A percentile compares a stretch with the other conserved stretches of the same genome.
phyloP scores from a whole-genome alignment of 1,140 invertebrate genomes.

The Drosophila elegans region DNA sequence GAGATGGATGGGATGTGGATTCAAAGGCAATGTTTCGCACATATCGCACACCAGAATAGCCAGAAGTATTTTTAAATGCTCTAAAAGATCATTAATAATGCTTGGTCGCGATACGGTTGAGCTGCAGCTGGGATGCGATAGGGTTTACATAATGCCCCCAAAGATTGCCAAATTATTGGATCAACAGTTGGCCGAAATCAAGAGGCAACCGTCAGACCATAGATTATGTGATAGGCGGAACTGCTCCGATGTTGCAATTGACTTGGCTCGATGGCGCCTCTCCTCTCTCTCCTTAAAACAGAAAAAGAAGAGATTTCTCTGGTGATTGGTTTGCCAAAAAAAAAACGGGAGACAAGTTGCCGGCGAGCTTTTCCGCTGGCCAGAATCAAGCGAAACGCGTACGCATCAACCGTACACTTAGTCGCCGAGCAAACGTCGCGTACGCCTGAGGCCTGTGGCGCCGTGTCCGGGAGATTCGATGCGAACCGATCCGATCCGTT shows the following conservation, averaged over 20 bases:
- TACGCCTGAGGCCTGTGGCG: conserved; percentile 61
- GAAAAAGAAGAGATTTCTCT: conserved; percentile 1
- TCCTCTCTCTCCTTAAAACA: conserved; percentile 19
- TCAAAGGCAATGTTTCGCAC: conserved; percentile 50
- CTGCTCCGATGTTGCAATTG: conserved; percentile 49
- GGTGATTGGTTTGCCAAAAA: conserved; percentile 40
- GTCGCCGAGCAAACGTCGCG: conserved; percentile 70
- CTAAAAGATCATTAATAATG: conserved; percentile 77
- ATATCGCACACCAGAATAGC: conserved; percentile 54
- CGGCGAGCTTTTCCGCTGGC: conserved; percentile 61
- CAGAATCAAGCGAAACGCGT: conserved; percentile 26
- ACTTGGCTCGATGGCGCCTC: conserved; percentile 31
- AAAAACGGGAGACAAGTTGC: conserved; percentile 9
- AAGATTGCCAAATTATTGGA: conserved; percentile 53
- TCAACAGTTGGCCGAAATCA: conserved; percentile 48
- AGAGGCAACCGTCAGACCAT: conserved; percentile 13
- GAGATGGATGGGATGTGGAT: conserved; percentile 34
- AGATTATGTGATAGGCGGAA: conserved; percentile 57
- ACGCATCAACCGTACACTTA: conserved; percentile 39
- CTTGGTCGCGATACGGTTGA: conserved; percentile 64
- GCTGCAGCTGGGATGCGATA: conserved; percentile 57
- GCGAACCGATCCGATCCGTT: conserved; percentile 43
- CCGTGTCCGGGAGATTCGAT: conserved; percentile 59
- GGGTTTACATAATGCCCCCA: conserved; percentile 62
- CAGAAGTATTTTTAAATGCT: conserved; percentile 74